A percentile compares a stretch with the other conserved stretches of the same genome.
Conservation (phyloP, 1,140 invertebrate genomes). For the Brachionus asplanchnoidis region DNA sequence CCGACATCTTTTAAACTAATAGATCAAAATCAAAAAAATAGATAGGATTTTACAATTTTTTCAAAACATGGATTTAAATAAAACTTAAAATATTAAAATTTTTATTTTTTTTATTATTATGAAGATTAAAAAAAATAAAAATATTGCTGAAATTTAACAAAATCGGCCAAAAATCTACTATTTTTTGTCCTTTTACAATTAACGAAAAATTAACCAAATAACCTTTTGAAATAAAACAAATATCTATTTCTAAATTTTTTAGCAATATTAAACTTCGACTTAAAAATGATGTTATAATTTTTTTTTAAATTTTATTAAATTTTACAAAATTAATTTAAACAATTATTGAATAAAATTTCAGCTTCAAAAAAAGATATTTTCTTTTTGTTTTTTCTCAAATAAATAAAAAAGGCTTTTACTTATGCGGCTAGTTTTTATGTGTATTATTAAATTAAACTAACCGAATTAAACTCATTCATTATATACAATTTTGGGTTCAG, state of each 20-base stretch:
- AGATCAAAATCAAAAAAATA: too few species aligned
- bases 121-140: too few species aligned
- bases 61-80: too few species aligned
- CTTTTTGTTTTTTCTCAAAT: background rate
- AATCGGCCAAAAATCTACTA: too few species aligned
- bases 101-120: too few species aligned
- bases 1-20: too few species aligned
- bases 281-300: background rate
- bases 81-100: too few species aligned
- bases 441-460: background rate
- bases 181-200: too few species aligned
- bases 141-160: too few species aligned
- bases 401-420: background rate
- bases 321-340: conserved; percentile 1
- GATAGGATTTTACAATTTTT: too few species aligned
- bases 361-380: background rate
- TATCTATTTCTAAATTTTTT: background rate
- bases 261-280: background rate
- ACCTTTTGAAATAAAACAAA: too few species aligned
- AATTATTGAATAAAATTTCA: background rate
- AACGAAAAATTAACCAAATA: too few species aligned
- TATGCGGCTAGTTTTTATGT: background rate
- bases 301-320: background rate
- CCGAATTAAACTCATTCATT: background rate
- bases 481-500: background rate